Conservation (phyloP, 2,113 vertebrate genomes). For the Mirza zaza region DNA sequence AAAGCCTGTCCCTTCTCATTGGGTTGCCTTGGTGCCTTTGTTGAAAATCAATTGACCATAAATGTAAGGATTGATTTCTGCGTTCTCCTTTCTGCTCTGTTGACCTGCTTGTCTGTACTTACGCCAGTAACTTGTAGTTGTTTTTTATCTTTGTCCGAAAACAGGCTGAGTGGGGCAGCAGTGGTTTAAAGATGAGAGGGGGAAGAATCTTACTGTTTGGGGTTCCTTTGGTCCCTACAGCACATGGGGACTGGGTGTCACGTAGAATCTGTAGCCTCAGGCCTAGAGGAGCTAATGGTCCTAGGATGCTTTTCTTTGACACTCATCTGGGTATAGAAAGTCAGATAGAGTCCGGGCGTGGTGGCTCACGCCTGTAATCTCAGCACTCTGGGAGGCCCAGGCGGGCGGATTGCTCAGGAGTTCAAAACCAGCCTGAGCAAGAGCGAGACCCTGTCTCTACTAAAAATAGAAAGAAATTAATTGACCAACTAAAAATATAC, state of each 20-base stretch:
- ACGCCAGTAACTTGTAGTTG: neutral
- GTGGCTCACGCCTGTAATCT: too few relatives aligned
- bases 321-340: neutral
- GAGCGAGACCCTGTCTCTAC: too few relatives aligned
- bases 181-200: neutral
- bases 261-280: neutral
- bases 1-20: neutral
- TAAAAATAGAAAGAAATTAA: too few relatives aligned
- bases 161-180: neutral
- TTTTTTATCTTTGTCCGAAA: conserved; percentile 1
- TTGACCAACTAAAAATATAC: too few relatives aligned
- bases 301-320: neutral
- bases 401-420: too few relatives aligned
- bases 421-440: too few relatives aligned
- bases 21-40: neutral
- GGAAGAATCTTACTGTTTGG: neutral
- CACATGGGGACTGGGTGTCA: neutral
- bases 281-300: neutral
- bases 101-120: neutral
- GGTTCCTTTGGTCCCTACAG: neutral
- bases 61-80: neutral
- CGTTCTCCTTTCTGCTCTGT: neutral
- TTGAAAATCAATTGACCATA: neutral
- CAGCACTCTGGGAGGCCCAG: too few relatives aligned
- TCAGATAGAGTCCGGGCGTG: neutral